These are phyloP conservation scores for Fragum sueziense DNA, from an alignment of 2,888 invertebrate species.

Conservation along the genomic window DNA sequence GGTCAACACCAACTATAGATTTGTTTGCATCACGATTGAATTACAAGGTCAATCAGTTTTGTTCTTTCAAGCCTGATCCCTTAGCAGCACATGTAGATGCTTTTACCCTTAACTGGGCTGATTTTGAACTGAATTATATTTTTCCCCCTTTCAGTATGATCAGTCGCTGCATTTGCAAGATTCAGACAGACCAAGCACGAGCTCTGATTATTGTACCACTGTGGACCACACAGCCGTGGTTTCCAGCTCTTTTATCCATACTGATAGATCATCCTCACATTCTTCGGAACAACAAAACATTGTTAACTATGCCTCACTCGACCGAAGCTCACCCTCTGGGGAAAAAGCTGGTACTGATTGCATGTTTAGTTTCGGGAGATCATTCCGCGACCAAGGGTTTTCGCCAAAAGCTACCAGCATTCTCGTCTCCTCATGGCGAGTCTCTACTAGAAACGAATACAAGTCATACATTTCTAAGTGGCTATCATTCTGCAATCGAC, in stretches of 20 bases:
- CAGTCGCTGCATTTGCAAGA: conserved; percentile 31
- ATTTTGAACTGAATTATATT: not conserved
- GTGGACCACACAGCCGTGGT: conserved; percentile 26
- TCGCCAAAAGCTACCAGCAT: too few species aligned
- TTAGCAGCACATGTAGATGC: conserved; percentile 38
- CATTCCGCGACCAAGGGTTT: too few species aligned
- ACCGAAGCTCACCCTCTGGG: not conserved
- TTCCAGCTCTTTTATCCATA: not conserved
- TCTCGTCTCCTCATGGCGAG: too few species aligned
- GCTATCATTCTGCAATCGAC: too few species aligned
- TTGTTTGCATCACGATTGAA: conserved; percentile 53
- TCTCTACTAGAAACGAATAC: too few species aligned
- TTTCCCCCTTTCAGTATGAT: conserved; percentile 38
- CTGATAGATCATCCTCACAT: conserved; percentile 21
- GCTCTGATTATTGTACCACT: conserved; percentile 15
- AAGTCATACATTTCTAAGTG: too few species aligned
- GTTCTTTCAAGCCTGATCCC: conserved; percentile 42
- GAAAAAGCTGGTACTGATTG: not conserved
- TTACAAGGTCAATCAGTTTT: conserved; percentile 28
- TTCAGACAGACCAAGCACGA: conserved; percentile 4
- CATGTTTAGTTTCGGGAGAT: not conserved
- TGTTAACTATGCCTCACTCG: conserved; percentile 1
- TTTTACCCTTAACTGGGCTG: conserved; percentile 36
- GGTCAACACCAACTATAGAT: conserved; percentile 22
- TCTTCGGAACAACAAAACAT: conserved; percentile 3